These are phyloP conservation scores for Panthera tigris DNA, from an alignment of 2,113 vertebrate genomes.

Conservation along the genomic window DNA sequence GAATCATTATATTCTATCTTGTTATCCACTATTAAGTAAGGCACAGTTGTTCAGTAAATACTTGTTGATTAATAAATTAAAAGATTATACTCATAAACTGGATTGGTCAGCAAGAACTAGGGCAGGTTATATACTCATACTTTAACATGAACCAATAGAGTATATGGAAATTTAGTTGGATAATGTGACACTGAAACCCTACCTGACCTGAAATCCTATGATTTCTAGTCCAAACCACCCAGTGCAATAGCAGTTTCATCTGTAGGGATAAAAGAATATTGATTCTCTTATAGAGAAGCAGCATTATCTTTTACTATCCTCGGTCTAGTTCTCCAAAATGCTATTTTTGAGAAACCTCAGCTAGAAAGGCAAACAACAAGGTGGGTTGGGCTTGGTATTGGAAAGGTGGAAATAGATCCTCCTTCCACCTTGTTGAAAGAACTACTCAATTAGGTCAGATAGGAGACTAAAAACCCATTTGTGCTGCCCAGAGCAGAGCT, in stretches of 20 bases:
- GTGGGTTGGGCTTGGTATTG: neutral
- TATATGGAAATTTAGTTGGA: neutral
- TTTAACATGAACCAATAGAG: neutral
- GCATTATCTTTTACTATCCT: neutral
- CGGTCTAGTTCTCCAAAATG: neutral
- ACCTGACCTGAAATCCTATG: neutral
- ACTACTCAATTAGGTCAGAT: neutral
- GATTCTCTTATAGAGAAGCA: neutral
- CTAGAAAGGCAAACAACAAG: neutral
- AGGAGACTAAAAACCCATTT: neutral
- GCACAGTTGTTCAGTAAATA: neutral
- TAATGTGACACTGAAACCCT: neutral
- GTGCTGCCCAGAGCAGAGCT: neutral
- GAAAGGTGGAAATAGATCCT: neutral
- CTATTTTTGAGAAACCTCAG: neutral
- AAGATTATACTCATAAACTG: neutral
- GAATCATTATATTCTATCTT: neutral
- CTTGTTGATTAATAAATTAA: conserved; percentile 19
- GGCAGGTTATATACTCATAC: neutral
- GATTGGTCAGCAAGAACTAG: neutral
- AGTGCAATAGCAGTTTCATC: neutral
- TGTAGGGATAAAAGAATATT: neutral
- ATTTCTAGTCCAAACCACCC: neutral
- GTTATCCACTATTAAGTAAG: neutral
- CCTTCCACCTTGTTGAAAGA: neutral